Conservation (phyloP, 2,797 vertebrate genomes). For the Fratercula arctica region DNA sequence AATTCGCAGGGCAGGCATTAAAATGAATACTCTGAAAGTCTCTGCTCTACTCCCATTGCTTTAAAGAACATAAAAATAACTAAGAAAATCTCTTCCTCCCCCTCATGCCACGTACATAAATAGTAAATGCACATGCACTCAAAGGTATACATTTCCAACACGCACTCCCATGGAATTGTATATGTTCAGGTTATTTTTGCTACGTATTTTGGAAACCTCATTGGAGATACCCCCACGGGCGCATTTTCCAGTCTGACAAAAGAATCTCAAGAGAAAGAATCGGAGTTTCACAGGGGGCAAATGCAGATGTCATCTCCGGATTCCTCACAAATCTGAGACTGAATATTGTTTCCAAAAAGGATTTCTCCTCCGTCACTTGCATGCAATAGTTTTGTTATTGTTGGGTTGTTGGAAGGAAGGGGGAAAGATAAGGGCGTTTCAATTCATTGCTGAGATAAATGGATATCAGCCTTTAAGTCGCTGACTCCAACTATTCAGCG, state of each 20-base stretch:
- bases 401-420: conserved; percentile 25
- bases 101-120: neutral
- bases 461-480: neutral
- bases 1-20: neutral
- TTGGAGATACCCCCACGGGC: neutral
- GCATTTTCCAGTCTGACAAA: neutral
- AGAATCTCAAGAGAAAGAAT: neutral
- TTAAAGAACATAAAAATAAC: conserved; percentile 34
- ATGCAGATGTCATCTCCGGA: neutral
- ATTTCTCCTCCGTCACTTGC: conserved; percentile 8
- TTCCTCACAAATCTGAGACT: conserved; percentile 27
- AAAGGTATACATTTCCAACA: conserved; percentile 32
- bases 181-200: conserved; percentile 35
- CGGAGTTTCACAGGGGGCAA: neutral
- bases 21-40: neutral
- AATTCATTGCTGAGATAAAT: conserved; percentile 10
- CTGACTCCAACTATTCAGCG: neutral
- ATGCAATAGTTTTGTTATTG: conserved; percentile 26
- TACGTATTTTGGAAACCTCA: conserved; percentile 1
- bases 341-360: conserved; percentile 41
- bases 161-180: neutral
- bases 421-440: conserved; percentile 10
- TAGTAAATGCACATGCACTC: conserved; percentile 11
- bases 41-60: neutral
- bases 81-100: neutral